These are phyloP conservation scores for Axea sp. DNA, from an alignment of 2,888 invertebrate genomes.

Conservation along the genomic window DNA sequence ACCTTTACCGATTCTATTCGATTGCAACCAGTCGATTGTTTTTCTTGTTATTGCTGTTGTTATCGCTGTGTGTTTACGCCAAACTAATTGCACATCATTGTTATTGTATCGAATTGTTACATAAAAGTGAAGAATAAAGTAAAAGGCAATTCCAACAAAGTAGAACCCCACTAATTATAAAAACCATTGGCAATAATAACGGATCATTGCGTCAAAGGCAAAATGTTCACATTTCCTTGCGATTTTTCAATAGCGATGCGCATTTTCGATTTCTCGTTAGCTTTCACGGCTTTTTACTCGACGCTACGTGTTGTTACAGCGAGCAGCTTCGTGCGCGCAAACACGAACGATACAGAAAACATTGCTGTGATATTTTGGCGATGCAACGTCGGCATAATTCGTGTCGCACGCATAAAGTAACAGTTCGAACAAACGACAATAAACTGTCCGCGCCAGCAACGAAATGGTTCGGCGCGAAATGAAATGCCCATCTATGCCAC, in stretches of 20 bases:
- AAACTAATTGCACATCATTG: slow-evolving; percentile 5
- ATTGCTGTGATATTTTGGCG: slow-evolving; percentile 42
- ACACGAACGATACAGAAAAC: slow-evolving; percentile 2
- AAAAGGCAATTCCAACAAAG: slow-evolving; percentile 16
- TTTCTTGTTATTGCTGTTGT: neutral
- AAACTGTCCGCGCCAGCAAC: slow-evolving; percentile 55
- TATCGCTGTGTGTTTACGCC: neutral
- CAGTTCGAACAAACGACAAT: slow-evolving; percentile 58
- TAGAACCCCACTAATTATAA: slow-evolving; percentile 32
- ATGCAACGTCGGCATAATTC: slow-evolving; percentile 41
- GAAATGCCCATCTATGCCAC: slow-evolving; percentile 60
- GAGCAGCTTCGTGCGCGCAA: neutral
- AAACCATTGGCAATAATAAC: slow-evolving; percentile 36
- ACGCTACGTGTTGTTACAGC: slow-evolving; percentile 11
- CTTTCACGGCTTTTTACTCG: slow-evolving; percentile 56
- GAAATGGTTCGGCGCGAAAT: slow-evolving; percentile 53
- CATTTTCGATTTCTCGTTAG: slow-evolving; percentile 53
- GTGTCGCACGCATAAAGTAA: slow-evolving; percentile 59
- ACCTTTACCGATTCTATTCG: neutral
- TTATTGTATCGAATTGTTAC: slow-evolving; percentile 19
- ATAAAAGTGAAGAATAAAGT: slow-evolving; percentile 36
- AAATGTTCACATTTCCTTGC: slow-evolving; percentile 48
- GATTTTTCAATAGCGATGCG: slow-evolving; percentile 30
- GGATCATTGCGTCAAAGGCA: slow-evolving; percentile 44
- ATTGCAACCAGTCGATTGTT: too few relatives aligned